Evolutionary conservation across 2,797 vertebrate genomes (phyloP).

Genomic region (Cirrhinus molitorella): DNA sequence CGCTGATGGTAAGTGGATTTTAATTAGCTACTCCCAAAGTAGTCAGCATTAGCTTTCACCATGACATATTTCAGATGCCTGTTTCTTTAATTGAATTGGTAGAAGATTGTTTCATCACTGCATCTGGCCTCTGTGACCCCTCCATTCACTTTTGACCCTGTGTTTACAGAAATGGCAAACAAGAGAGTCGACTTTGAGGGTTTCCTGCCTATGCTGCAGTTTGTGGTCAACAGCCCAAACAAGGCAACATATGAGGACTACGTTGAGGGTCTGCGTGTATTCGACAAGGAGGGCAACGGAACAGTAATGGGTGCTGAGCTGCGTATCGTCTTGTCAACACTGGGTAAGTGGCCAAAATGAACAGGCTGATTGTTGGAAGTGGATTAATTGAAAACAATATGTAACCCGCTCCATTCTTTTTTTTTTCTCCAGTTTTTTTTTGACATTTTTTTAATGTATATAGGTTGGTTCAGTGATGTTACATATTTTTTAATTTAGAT

Average conservation of each 20-base stretch:
- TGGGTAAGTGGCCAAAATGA: slow-evolving; percentile 83
- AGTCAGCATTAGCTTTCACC: not conserved
- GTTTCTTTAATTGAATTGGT: slow-evolving; percentile 1
- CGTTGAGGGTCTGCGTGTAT: slow-evolving; percentile 98
- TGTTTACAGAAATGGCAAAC: slow-evolving; percentile 85
- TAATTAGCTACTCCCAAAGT: not conserved
- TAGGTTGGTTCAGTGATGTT: not conserved
- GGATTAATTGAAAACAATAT: not conserved
- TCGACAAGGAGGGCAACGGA: slow-evolving; percentile 98
- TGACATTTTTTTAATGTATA: not conserved
- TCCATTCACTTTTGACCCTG: slow-evolving; percentile 11
- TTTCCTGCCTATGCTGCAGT: slow-evolving; percentile 98
- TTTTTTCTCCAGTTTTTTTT: not conserved
- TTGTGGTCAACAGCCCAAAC: slow-evolving; percentile 94
- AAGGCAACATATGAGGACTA: slow-evolving; percentile 95
- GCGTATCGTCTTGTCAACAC: slow-evolving; percentile 94
- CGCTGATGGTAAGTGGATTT: slow-evolving; percentile 84
- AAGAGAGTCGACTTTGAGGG: slow-evolving; percentile 95
- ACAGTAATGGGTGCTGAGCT: slow-evolving; percentile 99
- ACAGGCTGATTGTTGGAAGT: not conserved
- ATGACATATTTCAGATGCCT: not conserved
- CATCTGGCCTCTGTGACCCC: not conserved
- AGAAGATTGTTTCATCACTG: slow-evolving; percentile 7
- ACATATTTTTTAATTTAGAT: not conserved
- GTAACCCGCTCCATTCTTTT: not conserved